Base-by-base conservation (phyloP, 2,113 vertebrate genomes). In the Vombatus ursinus region DNA sequence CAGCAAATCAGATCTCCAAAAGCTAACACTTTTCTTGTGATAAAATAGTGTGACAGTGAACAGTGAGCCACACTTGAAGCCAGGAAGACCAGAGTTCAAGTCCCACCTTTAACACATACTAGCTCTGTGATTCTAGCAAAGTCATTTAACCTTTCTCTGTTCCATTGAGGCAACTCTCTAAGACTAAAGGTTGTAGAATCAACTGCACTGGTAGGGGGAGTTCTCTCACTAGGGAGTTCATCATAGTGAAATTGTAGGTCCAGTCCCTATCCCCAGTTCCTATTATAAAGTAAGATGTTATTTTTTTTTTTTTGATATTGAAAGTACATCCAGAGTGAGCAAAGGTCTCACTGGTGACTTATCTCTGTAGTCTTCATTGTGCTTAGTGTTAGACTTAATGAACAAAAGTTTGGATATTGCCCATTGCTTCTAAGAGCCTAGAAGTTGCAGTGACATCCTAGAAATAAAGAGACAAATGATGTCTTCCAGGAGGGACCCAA, bases 281-380 rank as follows among this genome's bases (percentile, higher is more conserved):
- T 68, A 12, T 37, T 68, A n/a, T n/a, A 77, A 37, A 77, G 31
- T 77, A n/a, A n/a, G 61, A n/a, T 37, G 37, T 77, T 19, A n/a
- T 37, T 4, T 19, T 77, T 77, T n/a, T 61, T 26, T 26, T 28
- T 14, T 37, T 0, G 0, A 77, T n/a, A 77, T 19, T 19, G 37
- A 77, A 77, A n/a, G 37, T 24, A 23, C 61, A 91, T 48, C 93
- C 93, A 92, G 92, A 95, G 52, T 91, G 37, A 53, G 19, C 53
- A 95, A 93, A 96, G 8, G 24, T 77, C 44, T 95, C 92, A 94
- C 52, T 11, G 53, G 52, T 28, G 57, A 77, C 89, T 92, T 84
- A 49, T 28, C 91, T 94, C 92, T 96, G 2, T 8, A 47, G 22
- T 90, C 50, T 90, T 96, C 77, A 48, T 3, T 91, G 25, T 90